Conservation (phyloP, 2,888 invertebrate species). For the Drosophila quinaria region DNA sequence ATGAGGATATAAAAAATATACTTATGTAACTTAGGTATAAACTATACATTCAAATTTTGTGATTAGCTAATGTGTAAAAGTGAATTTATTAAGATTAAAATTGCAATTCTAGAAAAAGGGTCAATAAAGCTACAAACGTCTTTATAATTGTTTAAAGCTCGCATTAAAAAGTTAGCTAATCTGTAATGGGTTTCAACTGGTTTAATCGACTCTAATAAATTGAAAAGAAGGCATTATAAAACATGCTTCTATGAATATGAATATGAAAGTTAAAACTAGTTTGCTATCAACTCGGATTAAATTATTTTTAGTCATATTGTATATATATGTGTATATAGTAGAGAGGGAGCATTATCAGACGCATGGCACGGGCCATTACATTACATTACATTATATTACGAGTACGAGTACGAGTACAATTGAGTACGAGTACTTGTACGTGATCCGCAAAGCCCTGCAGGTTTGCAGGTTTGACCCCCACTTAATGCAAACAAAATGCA, state of each 20-base stretch:
- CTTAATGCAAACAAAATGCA: constrained; percentile 56
- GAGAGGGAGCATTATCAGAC: constrained; percentile 39
- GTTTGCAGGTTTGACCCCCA: constrained; percentile 31
- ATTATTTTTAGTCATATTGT: constrained; percentile 8
- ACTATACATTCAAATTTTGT: no score
- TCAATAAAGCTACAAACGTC: neutral
- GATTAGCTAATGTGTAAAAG: no score
- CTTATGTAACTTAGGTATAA: no score
- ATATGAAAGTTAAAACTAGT: constrained; percentile 19
- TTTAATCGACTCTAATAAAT: constrained; percentile 5
- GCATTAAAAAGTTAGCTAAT: constrained; percentile 1
- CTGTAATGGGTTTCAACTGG: neutral
- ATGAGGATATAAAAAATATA: no score
- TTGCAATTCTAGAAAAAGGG: neutral
- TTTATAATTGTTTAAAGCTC: neutral
- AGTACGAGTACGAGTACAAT: constrained; percentile 1
- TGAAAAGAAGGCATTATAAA: neutral
- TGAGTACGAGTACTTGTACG: constrained; percentile 22
- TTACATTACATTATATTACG: constrained; percentile 23
- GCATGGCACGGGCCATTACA: constrained; percentile 42
- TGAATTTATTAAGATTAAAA: neutral
- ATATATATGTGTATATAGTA: neutral
- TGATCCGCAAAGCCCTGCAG: constrained; percentile 34
- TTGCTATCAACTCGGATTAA: constrained; percentile 19
- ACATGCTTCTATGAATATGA: neutral